Percentiles rank a stretch among this genome's conserved stretches.
phyloP scores from a whole-genome alignment of 2,113 vertebrate genomes.

The Leuciscus idus region DNA sequence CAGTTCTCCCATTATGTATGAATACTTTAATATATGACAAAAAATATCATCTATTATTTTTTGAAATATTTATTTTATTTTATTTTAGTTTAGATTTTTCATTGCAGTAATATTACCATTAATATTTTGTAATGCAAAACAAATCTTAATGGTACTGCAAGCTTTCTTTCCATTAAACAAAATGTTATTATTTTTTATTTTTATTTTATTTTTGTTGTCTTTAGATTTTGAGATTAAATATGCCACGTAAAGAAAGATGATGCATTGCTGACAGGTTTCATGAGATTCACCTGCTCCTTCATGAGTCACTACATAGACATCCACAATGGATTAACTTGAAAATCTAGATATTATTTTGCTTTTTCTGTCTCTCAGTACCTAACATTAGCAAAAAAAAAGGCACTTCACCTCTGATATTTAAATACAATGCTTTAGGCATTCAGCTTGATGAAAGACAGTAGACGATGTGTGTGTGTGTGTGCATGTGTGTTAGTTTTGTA shows the following conservation, averaged over 20 bases:
- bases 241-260: neutral
- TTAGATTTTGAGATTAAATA: neutral
- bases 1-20: neutral
- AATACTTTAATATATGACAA: neutral
- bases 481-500: constrained; percentile 35
- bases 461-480: constrained; percentile 32
- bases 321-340: neutral
- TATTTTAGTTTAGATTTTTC: neutral
- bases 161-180: neutral
- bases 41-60: neutral
- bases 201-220: neutral
- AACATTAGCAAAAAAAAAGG: constrained; percentile 6
- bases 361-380: constrained; percentile 3
- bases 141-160: neutral
- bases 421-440: constrained; percentile 30
- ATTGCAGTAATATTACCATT: neutral
- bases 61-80: neutral
- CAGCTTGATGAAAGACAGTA: constrained; percentile 18
- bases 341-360: neutral
- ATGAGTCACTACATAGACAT: neutral
- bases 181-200: neutral
- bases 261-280: neutral
- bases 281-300: neutral
- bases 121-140: neutral
- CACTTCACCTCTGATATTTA: constrained; percentile 40